These are phyloP conservation scores for Aeoliscus strigatus DNA, from an alignment of 2,797 vertebrate genomes.

Conservation along the genomic window DNA sequence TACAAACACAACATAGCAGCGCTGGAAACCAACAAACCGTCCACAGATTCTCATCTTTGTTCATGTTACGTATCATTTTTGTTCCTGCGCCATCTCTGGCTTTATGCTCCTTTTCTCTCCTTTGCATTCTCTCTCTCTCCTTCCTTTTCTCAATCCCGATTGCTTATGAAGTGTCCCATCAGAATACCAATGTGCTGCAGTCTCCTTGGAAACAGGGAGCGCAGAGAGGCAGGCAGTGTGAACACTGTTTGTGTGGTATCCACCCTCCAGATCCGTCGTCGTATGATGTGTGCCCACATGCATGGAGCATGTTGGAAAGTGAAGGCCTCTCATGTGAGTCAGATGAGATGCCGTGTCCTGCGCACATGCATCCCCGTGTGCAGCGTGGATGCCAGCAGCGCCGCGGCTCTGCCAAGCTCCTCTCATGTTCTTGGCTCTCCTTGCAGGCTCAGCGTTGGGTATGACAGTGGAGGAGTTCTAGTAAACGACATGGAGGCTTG, in stretches of 20 bases:
- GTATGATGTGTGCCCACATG: slow-evolving; percentile 11
- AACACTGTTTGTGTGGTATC: slow-evolving; percentile 53
- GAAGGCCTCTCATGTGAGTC: slow-evolving; percentile 17
- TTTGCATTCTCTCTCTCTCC: background rate
- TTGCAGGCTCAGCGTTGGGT: slow-evolving; percentile 15
- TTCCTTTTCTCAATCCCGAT: slow-evolving; percentile 36
- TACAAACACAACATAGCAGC: background rate
- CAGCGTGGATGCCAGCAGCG: slow-evolving; percentile 26
- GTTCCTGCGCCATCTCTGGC: slow-evolving; percentile 22
- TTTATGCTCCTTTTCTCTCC: slow-evolving; percentile 14
- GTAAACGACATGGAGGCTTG: slow-evolving; percentile 32
- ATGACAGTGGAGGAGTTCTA: slow-evolving; percentile 26
- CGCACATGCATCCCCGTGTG: background rate
- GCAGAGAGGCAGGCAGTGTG: slow-evolving; percentile 44
- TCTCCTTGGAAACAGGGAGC: slow-evolving; percentile 75
- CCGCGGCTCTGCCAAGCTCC: slow-evolving; percentile 27
- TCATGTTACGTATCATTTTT: slow-evolving; percentile 27
- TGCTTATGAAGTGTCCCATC: slow-evolving; percentile 61
- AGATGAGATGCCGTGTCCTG: slow-evolving; percentile 10
- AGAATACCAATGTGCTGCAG: slow-evolving; percentile 69
- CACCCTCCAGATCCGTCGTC: slow-evolving; percentile 41
- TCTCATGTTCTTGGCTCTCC: slow-evolving; percentile 36
- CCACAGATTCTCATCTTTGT: slow-evolving; percentile 4
- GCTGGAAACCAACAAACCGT: no score
- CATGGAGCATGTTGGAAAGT: slow-evolving; percentile 28